These are phyloP conservation scores for Cathartes aura DNA, from an alignment of 2,113 vertebrate genomes.

Conservation along the genomic window DNA sequence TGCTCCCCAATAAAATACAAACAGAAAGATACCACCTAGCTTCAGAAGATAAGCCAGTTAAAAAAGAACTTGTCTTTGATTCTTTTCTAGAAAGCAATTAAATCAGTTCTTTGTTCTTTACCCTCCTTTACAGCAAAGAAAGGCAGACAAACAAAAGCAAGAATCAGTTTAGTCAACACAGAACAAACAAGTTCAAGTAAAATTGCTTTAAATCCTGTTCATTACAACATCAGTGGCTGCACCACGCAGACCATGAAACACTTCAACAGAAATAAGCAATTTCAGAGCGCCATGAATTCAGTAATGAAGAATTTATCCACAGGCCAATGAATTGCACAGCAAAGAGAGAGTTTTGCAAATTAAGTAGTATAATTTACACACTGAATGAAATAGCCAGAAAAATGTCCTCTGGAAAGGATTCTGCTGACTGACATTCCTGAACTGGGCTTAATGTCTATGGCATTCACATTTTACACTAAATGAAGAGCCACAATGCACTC, in stretches of 20 bases:
- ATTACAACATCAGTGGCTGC: constrained; percentile 1
- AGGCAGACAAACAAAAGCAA: not conserved
- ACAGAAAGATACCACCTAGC: not conserved
- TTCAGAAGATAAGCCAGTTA: not conserved
- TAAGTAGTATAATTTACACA: not conserved
- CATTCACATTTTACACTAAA: not conserved
- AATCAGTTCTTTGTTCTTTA: not conserved
- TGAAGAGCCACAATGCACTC: not conserved
- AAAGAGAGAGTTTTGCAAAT: not conserved
- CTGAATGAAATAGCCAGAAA: not conserved
- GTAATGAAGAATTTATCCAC: constrained; percentile 43
- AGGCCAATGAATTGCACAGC: not conserved
- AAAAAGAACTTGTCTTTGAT: not conserved
- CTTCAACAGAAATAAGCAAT: constrained; percentile 2
- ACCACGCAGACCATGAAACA: not conserved
- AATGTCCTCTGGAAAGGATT: not conserved
- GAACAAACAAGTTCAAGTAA: constrained; percentile 21
- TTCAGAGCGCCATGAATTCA: not conserved
- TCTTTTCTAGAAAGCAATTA: not conserved
- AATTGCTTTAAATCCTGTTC: constrained; percentile 24
- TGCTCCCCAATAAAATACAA: not conserved
- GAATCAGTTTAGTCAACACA: not conserved
- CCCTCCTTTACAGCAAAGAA: not conserved
- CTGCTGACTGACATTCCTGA: not conserved
- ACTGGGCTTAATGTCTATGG: not conserved